Evolutionary conservation across 2,888 invertebrate species (phyloP), one percentile per base, ranked within the genome.

Genomic region (Poecilobothrus nobilitatus): DNA sequence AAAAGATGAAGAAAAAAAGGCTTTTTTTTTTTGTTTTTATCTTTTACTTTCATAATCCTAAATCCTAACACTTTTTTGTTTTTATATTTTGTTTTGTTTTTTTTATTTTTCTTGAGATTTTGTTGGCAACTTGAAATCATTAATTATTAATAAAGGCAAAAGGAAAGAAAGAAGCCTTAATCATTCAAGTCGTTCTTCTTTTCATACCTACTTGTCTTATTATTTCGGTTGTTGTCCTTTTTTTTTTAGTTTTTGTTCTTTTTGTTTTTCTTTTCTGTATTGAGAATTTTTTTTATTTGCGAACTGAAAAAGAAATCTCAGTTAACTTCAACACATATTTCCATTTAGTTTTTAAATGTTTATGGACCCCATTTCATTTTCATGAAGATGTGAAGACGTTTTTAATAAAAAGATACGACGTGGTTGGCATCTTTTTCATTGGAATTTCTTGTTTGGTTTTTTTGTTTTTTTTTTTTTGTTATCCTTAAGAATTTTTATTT

Each of bases 321-420:
- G 53, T 53, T 12, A n/a, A 37, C 37, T 37, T 37, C 37, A 37
- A 37, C 37, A 37, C 37, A n/a, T 53, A 53, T 53, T n/a, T 18
- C 15, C 4, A 53, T 53, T 53, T 53, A 53, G 53, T n/a, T n/a
- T 18, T 27, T 27, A 27, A 6, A 53, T 18, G n/a, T 53, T 53
- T 53, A 53, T 53, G 15, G 27, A 27, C 15, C 53, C 53, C 18
- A 12, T 15, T 53, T 53, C 18, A 53, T 53, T 53, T 53, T 53
- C 53, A 53, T 53, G 53, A 53, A 12, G 53, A 53, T 53, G 53
- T 53, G 53, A 18, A 53, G 53, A 53, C 18, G n/a, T 53, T 53
- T 53, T 53, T 53, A 53, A 53, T 53, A 53, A 53, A 53, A 53
- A 53, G 53, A 53, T 53, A 53, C 53, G 53, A 53, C 53, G 53